Base-by-base conservation (phyloP, 2,888 invertebrate species). In the Heliconius hortense region DNA sequence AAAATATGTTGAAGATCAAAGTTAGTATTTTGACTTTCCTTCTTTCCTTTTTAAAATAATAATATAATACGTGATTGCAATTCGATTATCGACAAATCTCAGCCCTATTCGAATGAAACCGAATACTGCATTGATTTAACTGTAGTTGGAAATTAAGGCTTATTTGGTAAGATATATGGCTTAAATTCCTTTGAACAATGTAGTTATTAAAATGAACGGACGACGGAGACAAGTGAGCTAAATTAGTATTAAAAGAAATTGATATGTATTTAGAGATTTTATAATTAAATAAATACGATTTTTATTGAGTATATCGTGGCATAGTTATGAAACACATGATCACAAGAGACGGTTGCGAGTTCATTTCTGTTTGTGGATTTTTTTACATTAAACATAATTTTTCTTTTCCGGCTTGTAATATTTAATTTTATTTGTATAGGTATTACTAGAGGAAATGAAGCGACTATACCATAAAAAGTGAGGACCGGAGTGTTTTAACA, bases 61-160 rank as follows among this genome's bases (percentile, higher is more conserved):
- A 83, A 86, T 84, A 82, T 84, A 48, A 48, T 84, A 81, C 79
- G 78, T 79, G 78, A 79, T 80, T 80, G 76, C 80, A 84, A 88
- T 86, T 87, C 82, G 81, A 87, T 87, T 84, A 86, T 84, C 85
- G 84, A 86, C 82, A 82, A 78, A 81, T 82, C 79, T 80, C 90
- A 85, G 80, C 90, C 88, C 89, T 89, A 89, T 87, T 87, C 85
- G 82, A 79, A 84, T 82, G 80, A 84, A 82, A 84, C 82, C 84
- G 81, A 86, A 86, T 83, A 85, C 76, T 80, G 77, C 78, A 74
- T 84, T 81, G 82, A 48, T 70, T 66, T 15, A 60, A 43, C 18
- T 18, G 56, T 18, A 76, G 71, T 75, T 26, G 2, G 31, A 71
- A 71, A 24, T 53, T 79, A 66, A 70, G 75, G 70, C 76, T 63